phyloP scores from a whole-genome alignment of 2,888 invertebrate genomes.

The Mycalesis mineus region DNA sequence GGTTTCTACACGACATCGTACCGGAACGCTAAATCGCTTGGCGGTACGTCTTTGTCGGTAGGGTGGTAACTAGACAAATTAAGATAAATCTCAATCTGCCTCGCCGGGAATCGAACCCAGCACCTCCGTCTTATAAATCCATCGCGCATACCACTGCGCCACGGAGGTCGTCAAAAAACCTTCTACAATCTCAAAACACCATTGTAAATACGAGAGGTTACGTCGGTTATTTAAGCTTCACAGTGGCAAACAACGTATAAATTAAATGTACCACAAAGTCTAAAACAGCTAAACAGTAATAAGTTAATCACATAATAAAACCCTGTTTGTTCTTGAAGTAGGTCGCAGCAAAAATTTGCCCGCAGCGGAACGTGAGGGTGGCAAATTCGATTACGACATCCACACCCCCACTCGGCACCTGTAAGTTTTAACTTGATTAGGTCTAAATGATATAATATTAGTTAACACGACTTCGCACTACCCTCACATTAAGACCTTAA shows the following conservation, averaged over 20 bases:
- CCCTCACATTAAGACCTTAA: constrained; percentile 9
- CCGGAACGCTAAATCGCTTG: no score
- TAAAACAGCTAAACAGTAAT: neutral
- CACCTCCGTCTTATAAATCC: no score
- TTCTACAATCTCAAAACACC: no score
- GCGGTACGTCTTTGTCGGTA: no score
- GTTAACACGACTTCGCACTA: constrained; percentile 22
- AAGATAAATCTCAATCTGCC: no score
- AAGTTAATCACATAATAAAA: constrained; percentile 6
- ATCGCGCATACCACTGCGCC: no score
- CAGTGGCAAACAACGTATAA: no score
- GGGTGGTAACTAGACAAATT: no score
- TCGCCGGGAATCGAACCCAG: no score
- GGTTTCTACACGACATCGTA: no score
- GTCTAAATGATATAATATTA: constrained; percentile 22
- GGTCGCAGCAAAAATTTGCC: constrained; percentile 9
- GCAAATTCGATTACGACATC: constrained; percentile 33
- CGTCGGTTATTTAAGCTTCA: no score
- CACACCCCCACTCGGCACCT: constrained; percentile 20
- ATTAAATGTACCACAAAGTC: neutral
- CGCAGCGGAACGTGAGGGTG: constrained; percentile 7
- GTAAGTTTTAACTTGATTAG: constrained; percentile 33
- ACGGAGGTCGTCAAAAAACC: neutral
- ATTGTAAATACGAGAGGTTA: no score
- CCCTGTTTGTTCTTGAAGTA: constrained; percentile 4